Evolutionary conservation across 1,140 invertebrate genomes (phyloP).

Genomic region (Pemphigus obesinymphae): DNA sequence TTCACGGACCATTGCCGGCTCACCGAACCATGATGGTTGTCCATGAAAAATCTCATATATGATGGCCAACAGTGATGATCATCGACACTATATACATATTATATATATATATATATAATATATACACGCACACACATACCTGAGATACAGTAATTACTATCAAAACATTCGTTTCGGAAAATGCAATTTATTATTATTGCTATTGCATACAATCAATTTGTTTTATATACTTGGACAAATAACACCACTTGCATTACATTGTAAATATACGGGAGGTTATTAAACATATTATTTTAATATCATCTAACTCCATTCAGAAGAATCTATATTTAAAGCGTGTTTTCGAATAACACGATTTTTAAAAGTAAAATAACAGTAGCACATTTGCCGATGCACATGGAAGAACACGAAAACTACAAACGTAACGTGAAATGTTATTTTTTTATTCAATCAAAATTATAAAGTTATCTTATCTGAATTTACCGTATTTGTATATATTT

Average conservation of each 20-base stretch:
- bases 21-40: conserved; percentile 25
- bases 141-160: conserved; percentile 4
- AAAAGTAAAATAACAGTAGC: background rate
- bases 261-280: background rate
- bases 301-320: background rate
- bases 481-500: background rate
- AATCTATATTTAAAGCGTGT: background rate
- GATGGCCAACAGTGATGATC: background rate
- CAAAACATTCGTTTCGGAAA: background rate
- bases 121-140: background rate
- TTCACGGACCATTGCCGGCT: conserved; percentile 29
- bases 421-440: background rate
- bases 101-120: background rate
- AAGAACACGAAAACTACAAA: background rate
- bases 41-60: conserved; percentile 27
- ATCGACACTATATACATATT: background rate
- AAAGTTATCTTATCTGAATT: background rate
- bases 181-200: conserved; percentile 15
- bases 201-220: background rate
- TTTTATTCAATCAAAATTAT: background rate
- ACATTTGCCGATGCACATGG: no score
- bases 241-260: background rate
- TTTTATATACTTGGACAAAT: background rate
- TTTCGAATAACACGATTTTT: no score
- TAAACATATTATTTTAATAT: background rate